A percentile compares a stretch with the other conserved stretches of the same genome.
phyloP scores from a whole-genome alignment of 1,140 invertebrate genomes.

The Neodiprion pinetum region DNA sequence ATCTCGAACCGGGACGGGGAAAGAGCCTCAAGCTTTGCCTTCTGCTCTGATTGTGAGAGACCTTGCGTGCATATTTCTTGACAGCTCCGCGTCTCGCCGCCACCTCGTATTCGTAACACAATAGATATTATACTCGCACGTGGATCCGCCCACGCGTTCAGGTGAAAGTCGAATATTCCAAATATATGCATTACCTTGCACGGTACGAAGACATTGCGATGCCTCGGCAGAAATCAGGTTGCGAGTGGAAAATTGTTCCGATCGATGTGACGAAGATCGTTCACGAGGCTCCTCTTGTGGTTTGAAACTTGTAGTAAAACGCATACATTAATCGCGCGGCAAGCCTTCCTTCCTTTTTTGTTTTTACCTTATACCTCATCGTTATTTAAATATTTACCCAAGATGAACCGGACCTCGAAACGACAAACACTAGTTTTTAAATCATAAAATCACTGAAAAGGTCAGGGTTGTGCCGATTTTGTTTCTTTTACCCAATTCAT shows the following conservation, averaged over 20 bases:
- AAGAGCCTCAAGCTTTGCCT: not conserved
- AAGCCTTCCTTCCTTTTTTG: too few relatives aligned
- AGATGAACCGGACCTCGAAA: too few relatives aligned
- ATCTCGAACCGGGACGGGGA: not conserved
- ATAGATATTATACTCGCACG: not conserved
- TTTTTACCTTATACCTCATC: too few relatives aligned
- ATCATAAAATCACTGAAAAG: too few relatives aligned
- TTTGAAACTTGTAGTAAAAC: too few relatives aligned
- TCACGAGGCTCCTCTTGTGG: too few relatives aligned
- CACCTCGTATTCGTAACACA: not conserved
- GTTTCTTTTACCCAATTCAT: too few relatives aligned
- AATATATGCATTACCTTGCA: not conserved
- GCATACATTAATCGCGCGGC: too few relatives aligned
- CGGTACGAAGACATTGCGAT: too few relatives aligned
- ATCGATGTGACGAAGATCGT: not conserved
- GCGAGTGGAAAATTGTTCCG: not conserved
- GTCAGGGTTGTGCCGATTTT: too few relatives aligned
- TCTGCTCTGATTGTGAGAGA: not conserved
- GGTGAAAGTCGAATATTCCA: slow-evolving; percentile 2
- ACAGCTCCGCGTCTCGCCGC: not conserved
- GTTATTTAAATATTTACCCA: too few relatives aligned
- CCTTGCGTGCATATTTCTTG: not conserved
- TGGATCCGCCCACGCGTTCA: not conserved
- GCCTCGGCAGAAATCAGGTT: not conserved
- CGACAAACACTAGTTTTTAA: too few relatives aligned